Evolutionary conservation across 1,140 invertebrate species (phyloP).

Genomic region (Aphelinus certus): DNA sequence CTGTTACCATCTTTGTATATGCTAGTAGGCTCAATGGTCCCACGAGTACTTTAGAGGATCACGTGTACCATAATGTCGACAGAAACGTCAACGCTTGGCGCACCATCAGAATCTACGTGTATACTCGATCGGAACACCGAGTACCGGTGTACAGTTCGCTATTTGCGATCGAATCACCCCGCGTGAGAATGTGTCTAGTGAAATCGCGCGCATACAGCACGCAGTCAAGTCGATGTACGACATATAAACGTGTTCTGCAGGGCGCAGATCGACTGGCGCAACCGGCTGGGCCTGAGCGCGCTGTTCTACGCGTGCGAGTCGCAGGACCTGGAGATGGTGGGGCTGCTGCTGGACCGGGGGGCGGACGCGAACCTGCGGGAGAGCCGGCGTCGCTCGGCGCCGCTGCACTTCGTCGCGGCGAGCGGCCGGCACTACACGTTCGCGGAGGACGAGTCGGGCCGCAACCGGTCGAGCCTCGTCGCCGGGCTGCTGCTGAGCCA

Average conservation of each 20-base stretch:
- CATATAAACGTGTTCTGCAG: not conserved
- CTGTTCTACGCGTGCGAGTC: constrained; percentile 17
- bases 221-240: too few species aligned
- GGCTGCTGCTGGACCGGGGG: not conserved
- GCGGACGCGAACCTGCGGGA: not conserved
- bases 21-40: too few species aligned
- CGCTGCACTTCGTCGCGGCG: constrained; percentile 1
- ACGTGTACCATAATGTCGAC: too few species aligned
- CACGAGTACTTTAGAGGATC: too few species aligned
- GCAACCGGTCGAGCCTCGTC: not conserved
- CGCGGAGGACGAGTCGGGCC: not conserved
- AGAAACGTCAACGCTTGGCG: too few species aligned
- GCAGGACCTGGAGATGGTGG: not conserved
- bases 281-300: constrained; percentile 1
- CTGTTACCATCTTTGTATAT: too few species aligned
- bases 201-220: too few species aligned
- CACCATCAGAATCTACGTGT: too few species aligned
- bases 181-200: too few species aligned
- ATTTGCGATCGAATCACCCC: too few species aligned
- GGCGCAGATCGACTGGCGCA: not conserved
- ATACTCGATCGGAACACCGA: too few species aligned
- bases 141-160: too few species aligned
- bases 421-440: not conserved
- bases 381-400: not conserved
- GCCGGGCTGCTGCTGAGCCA: not conserved